Base-by-base conservation (phyloP, 2,113 vertebrate genomes). In the Aegotheles bennettii region DNA sequence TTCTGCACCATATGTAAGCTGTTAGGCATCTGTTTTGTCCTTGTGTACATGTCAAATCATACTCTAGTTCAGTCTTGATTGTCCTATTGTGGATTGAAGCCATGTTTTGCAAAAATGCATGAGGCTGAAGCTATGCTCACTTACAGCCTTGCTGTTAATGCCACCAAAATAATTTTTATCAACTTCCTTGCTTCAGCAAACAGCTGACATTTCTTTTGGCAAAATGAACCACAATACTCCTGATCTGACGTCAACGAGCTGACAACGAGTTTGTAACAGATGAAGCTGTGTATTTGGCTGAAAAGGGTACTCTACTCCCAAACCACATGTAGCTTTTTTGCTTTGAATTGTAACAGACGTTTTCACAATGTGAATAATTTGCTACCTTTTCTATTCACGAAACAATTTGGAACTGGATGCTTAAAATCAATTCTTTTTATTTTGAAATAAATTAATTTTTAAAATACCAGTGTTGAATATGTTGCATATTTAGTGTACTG, bases 11-110 rank as follows among this genome's bases (percentile, higher is more conserved):
- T 94, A 91, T 95, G 94, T 87, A 91, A 97, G 81, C 87, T 95
- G 93, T 95, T 95, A 95, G 70, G 82, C 96, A 97, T 95, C 94
- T 95, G 94, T 93, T 97, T 96, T 95, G 81, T 93, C 93, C 91
- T 95, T 91, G 91, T 89, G 91, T 95, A 95, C 70, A 91, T 94
- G 96, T 97, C 93, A 96, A 96, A 97, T 96, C 93, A 92, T 82
- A 68, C 87, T 78, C 60, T 56, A 87, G 91, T 94, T 97, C 89
- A 94, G 64, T 48, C 94, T 91, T 96, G 96, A 97, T 97, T 97
- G 94, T 96, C 89, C 91, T 89, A 94, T 95, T 96, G 87, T 95
- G 95, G 91, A 94, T 87, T 4, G 7, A 94, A 96, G 79, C 87
- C 87, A 93, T 43, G 87, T 89, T 91, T 93, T 97, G 71, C 82